These are phyloP conservation scores for Drosophila koepferae DNA, from an alignment of 2,888 invertebrate species.

Conservation along the genomic window DNA sequence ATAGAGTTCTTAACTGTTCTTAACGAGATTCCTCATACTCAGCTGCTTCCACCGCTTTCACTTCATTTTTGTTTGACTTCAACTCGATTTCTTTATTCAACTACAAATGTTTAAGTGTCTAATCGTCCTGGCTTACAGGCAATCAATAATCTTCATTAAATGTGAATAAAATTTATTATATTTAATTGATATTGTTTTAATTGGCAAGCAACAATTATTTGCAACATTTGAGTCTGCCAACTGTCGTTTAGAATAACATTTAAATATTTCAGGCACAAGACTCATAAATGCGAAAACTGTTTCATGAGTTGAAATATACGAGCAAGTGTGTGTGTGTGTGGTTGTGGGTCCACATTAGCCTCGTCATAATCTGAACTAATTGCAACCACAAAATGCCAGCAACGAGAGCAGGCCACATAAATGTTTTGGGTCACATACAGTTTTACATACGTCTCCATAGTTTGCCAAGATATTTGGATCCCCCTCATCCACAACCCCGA, in stretches of 20 bases:
- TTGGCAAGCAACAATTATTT: neutral
- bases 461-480: slow-evolving; percentile 24
- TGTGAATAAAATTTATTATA: neutral
- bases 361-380: slow-evolving; percentile 31
- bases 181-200: slow-evolving; percentile 17
- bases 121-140: neutral
- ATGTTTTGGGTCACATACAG: slow-evolving; percentile 44
- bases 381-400: slow-evolving; percentile 13
- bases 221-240: slow-evolving; percentile 12
- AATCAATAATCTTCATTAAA: neutral
- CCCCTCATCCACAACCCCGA: neutral
- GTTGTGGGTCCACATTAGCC: neutral
- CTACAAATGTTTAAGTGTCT: neutral
- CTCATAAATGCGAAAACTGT: slow-evolving; percentile 29
- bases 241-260: slow-evolving; percentile 11
- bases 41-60: no score
- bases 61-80: neutral
- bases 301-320: neutral
- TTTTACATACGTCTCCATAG: slow-evolving; percentile 32
- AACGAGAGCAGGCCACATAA: slow-evolving; percentile 38
- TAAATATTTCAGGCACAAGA: slow-evolving; percentile 10
- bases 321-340: neutral
- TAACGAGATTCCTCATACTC: no score
- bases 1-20: no score
- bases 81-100: neutral